A percentile compares a stretch with the other conserved stretches of the same genome.
Conservation (phyloP, 2,797 vertebrate species). For the Paedocypris micromegethes region DNA sequence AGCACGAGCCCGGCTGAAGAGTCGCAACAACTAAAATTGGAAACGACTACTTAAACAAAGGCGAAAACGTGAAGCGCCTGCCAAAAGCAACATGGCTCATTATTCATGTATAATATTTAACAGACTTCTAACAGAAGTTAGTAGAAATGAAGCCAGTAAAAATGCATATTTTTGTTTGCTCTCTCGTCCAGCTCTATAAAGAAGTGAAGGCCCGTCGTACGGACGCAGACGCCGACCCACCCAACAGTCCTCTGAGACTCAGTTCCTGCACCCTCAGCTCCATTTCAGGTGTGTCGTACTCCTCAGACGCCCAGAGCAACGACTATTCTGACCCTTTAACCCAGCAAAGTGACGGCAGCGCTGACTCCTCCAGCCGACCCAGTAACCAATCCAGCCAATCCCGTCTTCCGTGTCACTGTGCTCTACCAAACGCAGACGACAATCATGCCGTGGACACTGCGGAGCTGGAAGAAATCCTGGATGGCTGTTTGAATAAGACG, state of each 20-base stretch:
- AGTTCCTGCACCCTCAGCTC: slow-evolving; percentile 65
- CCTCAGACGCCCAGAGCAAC: slow-evolving; percentile 59
- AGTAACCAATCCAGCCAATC: slow-evolving; percentile 2
- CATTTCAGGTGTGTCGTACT: slow-evolving; percentile 64
- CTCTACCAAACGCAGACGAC: slow-evolving; percentile 34
- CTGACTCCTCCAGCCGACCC: slow-evolving; percentile 25
- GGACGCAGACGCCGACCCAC: slow-evolving; percentile 56
- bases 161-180: background rate
- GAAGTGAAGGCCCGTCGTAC: slow-evolving; percentile 84
- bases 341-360: slow-evolving; percentile 42
- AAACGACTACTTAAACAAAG: too few relatives aligned
- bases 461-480: slow-evolving; percentile 59
- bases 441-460: slow-evolving; percentile 51
- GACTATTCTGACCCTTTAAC: slow-evolving; percentile 57
- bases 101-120: too few relatives aligned
- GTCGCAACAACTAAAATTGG: too few relatives aligned
- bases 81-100: too few relatives aligned
- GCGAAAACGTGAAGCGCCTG: too few relatives aligned
- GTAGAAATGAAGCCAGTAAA: too few relatives aligned
- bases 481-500: slow-evolving; percentile 38
- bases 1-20: too few relatives aligned
- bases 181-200: slow-evolving; percentile 79
- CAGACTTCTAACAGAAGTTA: too few relatives aligned
- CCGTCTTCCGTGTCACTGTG: slow-evolving; percentile 1
- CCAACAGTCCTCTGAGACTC: slow-evolving; percentile 57